Conservation (phyloP, 2,113 vertebrate genomes). For the Pygathrix nemaeus region DNA sequence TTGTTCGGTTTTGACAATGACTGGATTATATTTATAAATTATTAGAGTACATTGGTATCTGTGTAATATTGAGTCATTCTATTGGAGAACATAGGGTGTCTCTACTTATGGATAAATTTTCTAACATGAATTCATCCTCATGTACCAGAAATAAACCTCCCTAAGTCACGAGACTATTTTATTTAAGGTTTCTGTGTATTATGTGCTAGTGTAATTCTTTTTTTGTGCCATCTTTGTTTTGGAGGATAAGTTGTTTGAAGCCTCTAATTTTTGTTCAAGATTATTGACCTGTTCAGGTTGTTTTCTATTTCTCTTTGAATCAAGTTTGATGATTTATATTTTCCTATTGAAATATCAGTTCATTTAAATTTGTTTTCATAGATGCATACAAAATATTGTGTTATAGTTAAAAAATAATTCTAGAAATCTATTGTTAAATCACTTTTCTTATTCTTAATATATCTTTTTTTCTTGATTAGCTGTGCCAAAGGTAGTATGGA, state of each 20-base stretch:
- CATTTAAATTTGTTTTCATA: background rate
- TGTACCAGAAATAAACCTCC: background rate
- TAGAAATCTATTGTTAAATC: background rate
- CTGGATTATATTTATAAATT: background rate
- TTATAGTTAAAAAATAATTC: background rate
- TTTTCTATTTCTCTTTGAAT: background rate
- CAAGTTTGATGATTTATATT: slow-evolving; percentile 15
- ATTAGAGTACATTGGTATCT: background rate
- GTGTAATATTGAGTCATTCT: background rate
- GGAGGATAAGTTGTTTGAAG: slow-evolving; percentile 24
- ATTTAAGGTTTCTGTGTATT: background rate
- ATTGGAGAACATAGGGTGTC: background rate
- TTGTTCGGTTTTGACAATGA: background rate
- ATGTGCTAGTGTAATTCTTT: background rate
- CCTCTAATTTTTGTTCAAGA: slow-evolving; percentile 19
- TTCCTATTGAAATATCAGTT: slow-evolving; percentile 17
- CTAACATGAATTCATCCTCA: background rate
- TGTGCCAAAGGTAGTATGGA: background rate
- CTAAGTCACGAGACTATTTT: background rate
- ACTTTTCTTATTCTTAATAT: background rate
- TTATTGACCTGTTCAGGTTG: background rate
- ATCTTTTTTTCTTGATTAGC: background rate
- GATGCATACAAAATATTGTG: background rate
- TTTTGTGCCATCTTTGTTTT: background rate
- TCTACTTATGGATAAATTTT: slow-evolving; percentile 14